Conservation (phyloP, 2,113 vertebrate species). For the Etia nguti region DNA sequence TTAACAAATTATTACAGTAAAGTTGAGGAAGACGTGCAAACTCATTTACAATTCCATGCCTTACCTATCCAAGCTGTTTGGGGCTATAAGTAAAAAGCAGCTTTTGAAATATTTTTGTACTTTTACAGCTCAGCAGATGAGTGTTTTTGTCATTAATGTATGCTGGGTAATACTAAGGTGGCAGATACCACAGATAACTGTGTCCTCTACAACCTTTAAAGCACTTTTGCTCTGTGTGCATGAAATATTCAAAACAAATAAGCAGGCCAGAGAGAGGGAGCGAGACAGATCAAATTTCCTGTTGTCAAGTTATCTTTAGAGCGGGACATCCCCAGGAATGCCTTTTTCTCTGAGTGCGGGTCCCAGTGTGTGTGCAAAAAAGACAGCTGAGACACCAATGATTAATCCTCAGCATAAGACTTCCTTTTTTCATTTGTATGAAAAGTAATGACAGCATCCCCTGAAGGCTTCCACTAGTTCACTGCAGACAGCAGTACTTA, state of each 20-base stretch:
- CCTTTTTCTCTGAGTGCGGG: not conserved
- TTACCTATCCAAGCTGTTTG: not conserved
- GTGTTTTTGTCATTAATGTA: not conserved
- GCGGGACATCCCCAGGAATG: conserved; percentile 6
- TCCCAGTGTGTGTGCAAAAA: not conserved
- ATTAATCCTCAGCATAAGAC: not conserved
- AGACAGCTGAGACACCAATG: not conserved
- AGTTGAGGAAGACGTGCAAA: not conserved
- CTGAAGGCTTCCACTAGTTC: not conserved
- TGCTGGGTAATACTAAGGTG: not conserved
- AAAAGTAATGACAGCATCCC: not conserved
- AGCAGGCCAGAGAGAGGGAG: not conserved
- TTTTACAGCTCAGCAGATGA: not conserved
- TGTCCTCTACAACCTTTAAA: not conserved
- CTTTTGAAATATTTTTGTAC: not conserved
- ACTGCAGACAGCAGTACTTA: not conserved
- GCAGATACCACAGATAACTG: not conserved
- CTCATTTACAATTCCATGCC: not conserved
- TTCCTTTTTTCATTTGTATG: not conserved
- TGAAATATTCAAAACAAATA: not conserved
- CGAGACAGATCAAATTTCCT: not conserved
- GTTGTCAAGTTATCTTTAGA: not conserved
- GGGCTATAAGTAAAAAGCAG: not conserved
- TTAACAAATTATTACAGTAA: not conserved
- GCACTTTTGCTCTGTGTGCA: not conserved